These are phyloP conservation scores for Polypterus senegalus DNA, from an alignment of 2,113 vertebrate genomes.

Conservation along the genomic window DNA sequence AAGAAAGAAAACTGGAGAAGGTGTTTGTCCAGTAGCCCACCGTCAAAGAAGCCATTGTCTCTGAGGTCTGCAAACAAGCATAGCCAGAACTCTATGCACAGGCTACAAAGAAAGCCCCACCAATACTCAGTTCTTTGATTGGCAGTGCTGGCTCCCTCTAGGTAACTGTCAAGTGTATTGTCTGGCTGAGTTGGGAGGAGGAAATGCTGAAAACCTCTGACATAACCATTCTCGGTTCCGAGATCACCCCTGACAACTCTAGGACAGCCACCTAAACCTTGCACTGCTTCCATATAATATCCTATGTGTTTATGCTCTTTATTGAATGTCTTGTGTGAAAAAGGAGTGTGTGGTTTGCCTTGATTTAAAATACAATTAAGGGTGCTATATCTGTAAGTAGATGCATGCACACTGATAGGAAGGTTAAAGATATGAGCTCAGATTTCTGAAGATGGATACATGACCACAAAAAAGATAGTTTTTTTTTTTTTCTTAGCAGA, in stretches of 20 bases:
- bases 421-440: too few relatives aligned
- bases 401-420: too few relatives aligned
- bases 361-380: too few relatives aligned
- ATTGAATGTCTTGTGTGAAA: too few relatives aligned
- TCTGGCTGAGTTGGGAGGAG: background rate
- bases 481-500: too few relatives aligned
- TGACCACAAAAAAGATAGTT: too few relatives aligned
- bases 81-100: conserved; percentile 16
- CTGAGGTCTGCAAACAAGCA: conserved; percentile 13
- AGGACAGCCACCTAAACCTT: conserved; percentile 8
- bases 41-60: conserved; percentile 8
- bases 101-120: conserved; percentile 10
- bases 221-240: background rate
- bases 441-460: too few relatives aligned
- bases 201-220: conserved; percentile 1
- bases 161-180: conserved; percentile 9
- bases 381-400: too few relatives aligned
- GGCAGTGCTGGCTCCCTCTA: conserved; percentile 9
- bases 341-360: too few relatives aligned
- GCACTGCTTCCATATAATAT: conserved; percentile 4
- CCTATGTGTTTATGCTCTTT: background rate
- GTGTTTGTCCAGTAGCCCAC: conserved; percentile 11
- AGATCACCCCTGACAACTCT: too few relatives aligned
- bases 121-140: conserved; percentile 9
- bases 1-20: conserved; percentile 5